Conservation (phyloP, 2,113 vertebrate genomes). For the Rhinogobius similis region DNA sequence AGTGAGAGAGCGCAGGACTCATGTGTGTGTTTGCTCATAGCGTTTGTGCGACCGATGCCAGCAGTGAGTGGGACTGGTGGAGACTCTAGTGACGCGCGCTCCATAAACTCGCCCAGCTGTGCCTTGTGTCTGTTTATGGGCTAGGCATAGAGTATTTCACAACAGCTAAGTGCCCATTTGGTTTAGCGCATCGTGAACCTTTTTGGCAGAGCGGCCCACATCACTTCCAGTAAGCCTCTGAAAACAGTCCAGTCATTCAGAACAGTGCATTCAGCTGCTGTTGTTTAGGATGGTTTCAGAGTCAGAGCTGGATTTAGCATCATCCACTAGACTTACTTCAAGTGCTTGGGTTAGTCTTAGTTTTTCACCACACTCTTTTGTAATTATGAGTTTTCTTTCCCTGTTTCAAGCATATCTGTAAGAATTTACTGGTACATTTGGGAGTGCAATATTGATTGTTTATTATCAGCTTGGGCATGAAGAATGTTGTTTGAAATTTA, state of each 20-base stretch:
- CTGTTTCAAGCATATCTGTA: background rate
- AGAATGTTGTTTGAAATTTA: no score
- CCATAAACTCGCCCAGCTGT: constrained; percentile 24
- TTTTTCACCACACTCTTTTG: background rate
- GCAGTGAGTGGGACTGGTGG: constrained; percentile 19
- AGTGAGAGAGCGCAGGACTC: constrained; percentile 31
- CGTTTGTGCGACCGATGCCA: constrained; percentile 27
- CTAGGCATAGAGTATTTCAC: constrained; percentile 31
- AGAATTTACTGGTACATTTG: background rate
- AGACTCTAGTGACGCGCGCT: constrained; percentile 45
- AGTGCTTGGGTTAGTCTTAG: constrained; percentile 1
- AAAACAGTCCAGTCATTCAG: constrained; percentile 8
- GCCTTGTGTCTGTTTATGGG: constrained; percentile 42
- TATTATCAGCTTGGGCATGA: no score
- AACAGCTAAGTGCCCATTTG: constrained; percentile 36
- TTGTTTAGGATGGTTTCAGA: constrained; percentile 7
- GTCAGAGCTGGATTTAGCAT: background rate
- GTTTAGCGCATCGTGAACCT: constrained; percentile 15
- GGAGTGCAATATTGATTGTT: background rate
- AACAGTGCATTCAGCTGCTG: constrained; percentile 7
- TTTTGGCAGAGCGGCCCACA: constrained; percentile 23
- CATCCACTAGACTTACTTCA: background rate
- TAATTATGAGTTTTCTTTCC: background rate
- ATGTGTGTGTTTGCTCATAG: constrained; percentile 29
- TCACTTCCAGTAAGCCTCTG: constrained; percentile 51